These are phyloP conservation scores for Tenthredo distinguenda DNA, from an alignment of 2,888 invertebrate species.

Conservation along the genomic window DNA sequence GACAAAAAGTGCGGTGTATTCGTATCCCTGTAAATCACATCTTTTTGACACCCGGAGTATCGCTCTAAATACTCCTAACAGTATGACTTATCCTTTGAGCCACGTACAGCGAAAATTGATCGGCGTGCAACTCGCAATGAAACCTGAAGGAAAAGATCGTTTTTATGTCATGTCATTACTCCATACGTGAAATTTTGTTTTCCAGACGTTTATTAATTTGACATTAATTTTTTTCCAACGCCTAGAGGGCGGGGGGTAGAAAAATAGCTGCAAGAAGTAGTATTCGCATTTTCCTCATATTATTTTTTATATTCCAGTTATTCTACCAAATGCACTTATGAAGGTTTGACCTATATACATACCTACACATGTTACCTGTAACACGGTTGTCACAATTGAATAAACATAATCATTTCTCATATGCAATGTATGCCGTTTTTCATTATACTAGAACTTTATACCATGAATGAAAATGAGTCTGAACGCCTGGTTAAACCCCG, in stretches of 20 bases:
- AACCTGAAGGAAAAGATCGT: not conserved
- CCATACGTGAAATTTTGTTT: conserved; percentile 5
- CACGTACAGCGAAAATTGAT: conserved; percentile 5
- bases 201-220: not conserved
- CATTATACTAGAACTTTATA: not conserved
- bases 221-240: not conserved
- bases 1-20: not conserved
- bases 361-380: not conserved
- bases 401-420: not conserved
- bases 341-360: not conserved
- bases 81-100: conserved; percentile 16
- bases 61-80: not conserved
- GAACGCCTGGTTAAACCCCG: not conserved
- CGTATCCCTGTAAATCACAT: conserved; percentile 18
- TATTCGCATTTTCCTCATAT: not conserved
- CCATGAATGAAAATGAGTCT: not conserved
- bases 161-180: conserved; percentile 16
- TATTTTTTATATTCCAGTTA: not conserved
- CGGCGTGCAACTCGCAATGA: conserved; percentile 9
- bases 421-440: not conserved
- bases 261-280: not conserved
- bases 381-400: not conserved
- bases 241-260: not conserved
- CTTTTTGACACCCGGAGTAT: conserved; percentile 4
- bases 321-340: too few species aligned